Evolutionary conservation across 2,888 invertebrate species (phyloP).

Genomic region (Drosophila infuscata): DNA sequence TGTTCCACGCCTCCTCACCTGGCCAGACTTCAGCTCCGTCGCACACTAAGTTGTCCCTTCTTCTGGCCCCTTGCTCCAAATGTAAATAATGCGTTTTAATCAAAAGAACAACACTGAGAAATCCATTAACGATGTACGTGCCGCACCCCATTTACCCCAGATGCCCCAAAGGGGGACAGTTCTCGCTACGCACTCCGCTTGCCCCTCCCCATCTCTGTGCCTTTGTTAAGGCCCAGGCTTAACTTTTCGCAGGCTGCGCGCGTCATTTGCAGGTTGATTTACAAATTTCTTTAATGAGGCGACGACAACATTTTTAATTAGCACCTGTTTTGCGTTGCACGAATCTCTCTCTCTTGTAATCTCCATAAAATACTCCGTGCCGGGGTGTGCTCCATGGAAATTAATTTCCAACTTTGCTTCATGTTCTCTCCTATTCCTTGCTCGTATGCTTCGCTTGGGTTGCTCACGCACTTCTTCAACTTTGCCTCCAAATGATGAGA

Average conservation of each 20-base stretch:
- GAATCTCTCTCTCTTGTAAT: constrained; percentile 52
- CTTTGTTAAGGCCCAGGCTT: constrained; percentile 14
- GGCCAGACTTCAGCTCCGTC: constrained; percentile 3
- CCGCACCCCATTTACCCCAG: constrained; percentile 82
- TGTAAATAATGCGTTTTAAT: constrained; percentile 71
- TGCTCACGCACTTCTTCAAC: constrained; percentile 37
- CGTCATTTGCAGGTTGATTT: constrained; percentile 66
- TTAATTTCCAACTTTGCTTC: constrained; percentile 67
- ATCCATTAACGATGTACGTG: constrained; percentile 86
- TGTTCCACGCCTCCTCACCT: neutral
- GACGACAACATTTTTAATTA: constrained; percentile 84
- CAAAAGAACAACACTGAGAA: constrained; percentile 56
- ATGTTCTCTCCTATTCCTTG: constrained; percentile 7
- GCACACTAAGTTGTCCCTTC: constrained; percentile 18
- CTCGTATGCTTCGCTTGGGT: constrained; percentile 9
- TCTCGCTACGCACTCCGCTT: neutral
- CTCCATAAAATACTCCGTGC: constrained; percentile 51
- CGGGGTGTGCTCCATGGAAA: constrained; percentile 47
- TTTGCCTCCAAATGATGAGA: constrained; percentile 40
- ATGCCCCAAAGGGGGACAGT: constrained; percentile 10
- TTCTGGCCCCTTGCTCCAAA: constrained; percentile 26
- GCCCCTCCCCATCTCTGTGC: neutral
- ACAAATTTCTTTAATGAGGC: constrained; percentile 83
- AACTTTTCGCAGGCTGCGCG: constrained; percentile 45
- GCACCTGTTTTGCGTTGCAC: constrained; percentile 74